A percentile compares a stretch with the other conserved stretches of the same genome.
These are phyloP conservation scores for Orthonychiurus folsomi DNA, from an alignment of 2,888 invertebrate genomes.

Conservation along the genomic window DNA sequence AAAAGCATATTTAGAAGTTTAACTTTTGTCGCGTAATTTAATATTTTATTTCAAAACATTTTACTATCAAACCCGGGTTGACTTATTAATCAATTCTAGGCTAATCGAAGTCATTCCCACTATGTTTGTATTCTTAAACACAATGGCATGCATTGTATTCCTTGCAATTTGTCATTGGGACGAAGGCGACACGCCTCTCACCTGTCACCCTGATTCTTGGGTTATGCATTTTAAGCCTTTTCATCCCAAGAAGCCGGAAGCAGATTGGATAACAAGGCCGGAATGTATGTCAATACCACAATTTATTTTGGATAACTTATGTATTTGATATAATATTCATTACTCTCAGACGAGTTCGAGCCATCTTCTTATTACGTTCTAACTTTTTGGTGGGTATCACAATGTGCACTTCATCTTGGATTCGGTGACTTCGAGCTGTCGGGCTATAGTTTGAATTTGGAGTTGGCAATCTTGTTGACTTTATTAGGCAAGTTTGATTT, in stretches of 20 bases:
- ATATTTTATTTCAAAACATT: too few species aligned
- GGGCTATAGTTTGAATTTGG: too few species aligned
- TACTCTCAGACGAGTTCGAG: slow-evolving; percentile 16
- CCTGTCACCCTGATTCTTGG: slow-evolving; percentile 16
- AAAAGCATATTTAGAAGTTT: slow-evolving; percentile 30
- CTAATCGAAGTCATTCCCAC: slow-evolving; percentile 34
- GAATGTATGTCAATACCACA: too few species aligned
- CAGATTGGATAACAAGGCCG: too few species aligned
- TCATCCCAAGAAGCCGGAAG: neutral
- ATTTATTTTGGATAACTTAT: too few species aligned
- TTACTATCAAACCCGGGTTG: too few species aligned
- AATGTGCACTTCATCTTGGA: slow-evolving; percentile 26
- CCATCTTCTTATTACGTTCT: slow-evolving; percentile 22
- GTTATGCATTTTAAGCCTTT: slow-evolving; percentile 12
- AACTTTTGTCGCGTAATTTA: slow-evolving; percentile 29
- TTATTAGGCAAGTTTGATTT: too few species aligned
- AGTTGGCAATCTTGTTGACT: too few species aligned
- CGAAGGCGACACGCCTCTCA: slow-evolving; percentile 14
- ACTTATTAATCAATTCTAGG: too few species aligned
- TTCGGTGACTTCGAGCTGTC: too few species aligned
- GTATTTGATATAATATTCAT: too few species aligned
- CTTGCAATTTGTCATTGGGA: slow-evolving; percentile 22
- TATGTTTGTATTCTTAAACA: slow-evolving; percentile 29
- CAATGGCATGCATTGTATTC: slow-evolving; percentile 24
- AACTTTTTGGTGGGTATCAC: slow-evolving; percentile 30